These are phyloP conservation scores for Ranitomeya variabilis DNA, from an alignment of 2,113 vertebrate species.

Conservation along the genomic window DNA sequence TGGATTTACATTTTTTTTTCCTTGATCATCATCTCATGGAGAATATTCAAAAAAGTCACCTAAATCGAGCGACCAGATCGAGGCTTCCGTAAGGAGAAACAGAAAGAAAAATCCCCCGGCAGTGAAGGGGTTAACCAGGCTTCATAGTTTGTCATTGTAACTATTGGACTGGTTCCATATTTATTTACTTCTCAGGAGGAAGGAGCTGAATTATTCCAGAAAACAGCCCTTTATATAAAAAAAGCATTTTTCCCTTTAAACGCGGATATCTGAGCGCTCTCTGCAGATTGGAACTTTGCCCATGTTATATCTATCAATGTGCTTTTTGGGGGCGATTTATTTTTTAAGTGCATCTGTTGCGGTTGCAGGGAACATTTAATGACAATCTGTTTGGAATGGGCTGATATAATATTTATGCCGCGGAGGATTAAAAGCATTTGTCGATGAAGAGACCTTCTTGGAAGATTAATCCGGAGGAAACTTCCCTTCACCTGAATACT, in stretches of 20 bases:
- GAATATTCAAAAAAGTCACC: too few species aligned
- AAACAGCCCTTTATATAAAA: neutral
- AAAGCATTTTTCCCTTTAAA: neutral
- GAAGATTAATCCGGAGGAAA: neutral
- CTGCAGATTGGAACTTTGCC: neutral
- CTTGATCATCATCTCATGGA: too few species aligned
- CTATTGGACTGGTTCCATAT: too few species aligned
- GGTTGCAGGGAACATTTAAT: slow-evolving; percentile 33
- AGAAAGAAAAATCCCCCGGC: too few species aligned
- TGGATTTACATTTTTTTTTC: too few species aligned
- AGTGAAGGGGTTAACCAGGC: too few species aligned
- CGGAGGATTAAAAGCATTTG: slow-evolving; percentile 13
- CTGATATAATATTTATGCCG: slow-evolving; percentile 52
- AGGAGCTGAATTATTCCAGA: neutral
- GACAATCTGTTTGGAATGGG: slow-evolving; percentile 49
- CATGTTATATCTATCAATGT: neutral
- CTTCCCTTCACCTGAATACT: neutral
- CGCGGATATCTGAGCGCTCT: neutral
- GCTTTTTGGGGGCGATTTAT: slow-evolving; percentile 38
- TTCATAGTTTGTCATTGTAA: too few species aligned
- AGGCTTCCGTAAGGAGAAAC: too few species aligned
- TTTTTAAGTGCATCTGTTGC: slow-evolving; percentile 48
- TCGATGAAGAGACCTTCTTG: neutral
- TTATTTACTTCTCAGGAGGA: too few species aligned
- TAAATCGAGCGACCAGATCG: too few species aligned